These are phyloP conservation scores for Ricordea florida DNA, from an alignment of 92 coral and sea anemone genomes.

Conservation along the genomic window DNA sequence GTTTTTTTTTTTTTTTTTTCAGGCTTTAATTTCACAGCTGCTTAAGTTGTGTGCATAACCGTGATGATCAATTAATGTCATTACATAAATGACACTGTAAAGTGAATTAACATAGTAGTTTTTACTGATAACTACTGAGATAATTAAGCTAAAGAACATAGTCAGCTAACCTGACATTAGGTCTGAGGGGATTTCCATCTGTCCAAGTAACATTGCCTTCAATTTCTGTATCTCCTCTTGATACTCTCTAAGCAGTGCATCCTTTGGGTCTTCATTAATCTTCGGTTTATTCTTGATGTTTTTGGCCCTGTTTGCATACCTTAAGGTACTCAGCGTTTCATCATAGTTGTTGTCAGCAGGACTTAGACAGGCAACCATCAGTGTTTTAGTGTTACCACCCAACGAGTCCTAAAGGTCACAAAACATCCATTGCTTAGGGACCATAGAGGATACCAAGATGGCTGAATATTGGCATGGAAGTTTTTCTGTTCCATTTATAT, in stretches of 20 bases:
- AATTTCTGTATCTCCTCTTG: conserved; percentile 90
- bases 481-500: too few species aligned
- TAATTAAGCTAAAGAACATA: too few species aligned
- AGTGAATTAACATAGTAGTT: too few species aligned
- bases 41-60: too few species aligned
- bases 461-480: too few species aligned
- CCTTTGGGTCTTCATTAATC: conserved; percentile 97
- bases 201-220: conserved; percentile 93
- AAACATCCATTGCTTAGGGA: too few species aligned
- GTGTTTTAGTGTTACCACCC: conserved; percentile 94
- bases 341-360: conserved; percentile 99
- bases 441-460: too few species aligned
- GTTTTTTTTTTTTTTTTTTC: too few species aligned
- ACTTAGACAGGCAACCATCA: conserved; percentile 98
- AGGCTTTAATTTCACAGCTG: too few species aligned
- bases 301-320: conserved; percentile 98
- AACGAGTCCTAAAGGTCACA: conserved; percentile 96
- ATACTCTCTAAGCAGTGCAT: conserved; percentile 89
- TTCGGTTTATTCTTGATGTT: conserved; percentile 97
- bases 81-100: too few species aligned
- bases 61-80: too few species aligned
- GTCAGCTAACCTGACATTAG: conserved; percentile 23
- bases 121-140: too few species aligned
- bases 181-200: conserved; percentile 86
- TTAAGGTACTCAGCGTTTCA: conserved; percentile 91